Evolutionary conservation across 2,113 vertebrate genomes (phyloP), one percentile per base, ranked within the genome.

Genomic region (Alligator mississippiensis): DNA sequence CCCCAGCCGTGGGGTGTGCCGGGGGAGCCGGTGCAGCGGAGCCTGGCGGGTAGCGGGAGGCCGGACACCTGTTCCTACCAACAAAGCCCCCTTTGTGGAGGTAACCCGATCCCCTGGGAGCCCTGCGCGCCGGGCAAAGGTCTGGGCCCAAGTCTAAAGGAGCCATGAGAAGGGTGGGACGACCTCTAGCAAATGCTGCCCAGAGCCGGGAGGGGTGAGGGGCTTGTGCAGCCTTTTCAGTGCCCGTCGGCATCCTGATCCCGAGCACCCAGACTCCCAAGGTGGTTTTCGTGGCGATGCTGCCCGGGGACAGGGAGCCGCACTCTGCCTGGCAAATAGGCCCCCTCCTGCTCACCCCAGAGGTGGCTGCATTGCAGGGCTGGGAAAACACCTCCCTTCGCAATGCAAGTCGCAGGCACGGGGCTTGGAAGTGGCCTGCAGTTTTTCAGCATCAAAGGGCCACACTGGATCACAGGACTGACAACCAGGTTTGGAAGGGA

Each of bases 221-320:
- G 18, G 8, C 28, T 34, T 0, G 0, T 0, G 5, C 25, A 25
- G 19, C 84, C 2, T 11, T 60, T 47, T 54, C n/a, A 80, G 18
- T 15, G 58, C 13, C 24, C n/a, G 25, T 15, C 4, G 9, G 38
- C 27, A 4, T 34, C 16, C 11, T 19, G 25, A 60, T 14, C 16
- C 70, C 27, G 17, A 72, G 47, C 70, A 57, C 24, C 34, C 76
- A 18, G 16, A 28, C 16, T 16, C 14, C 21, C 8, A 3, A 0
- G 16, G 66, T n/a, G 28, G 11, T 75, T 79, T 27, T 55, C 1
- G 0, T 19, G 6, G 16, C 5, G 83, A 47, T 47, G 47, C 47
- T 47, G 47, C 47, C 47, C 7, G 47, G 47, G 47, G 47, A 47
- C 47, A 47, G 47, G 9, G 7, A 47, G 47, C 47, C 9, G 47